Evolutionary conservation across 1,140 invertebrate species (phyloP).

Genomic region (Zeugodacus cucurbitae): DNA sequence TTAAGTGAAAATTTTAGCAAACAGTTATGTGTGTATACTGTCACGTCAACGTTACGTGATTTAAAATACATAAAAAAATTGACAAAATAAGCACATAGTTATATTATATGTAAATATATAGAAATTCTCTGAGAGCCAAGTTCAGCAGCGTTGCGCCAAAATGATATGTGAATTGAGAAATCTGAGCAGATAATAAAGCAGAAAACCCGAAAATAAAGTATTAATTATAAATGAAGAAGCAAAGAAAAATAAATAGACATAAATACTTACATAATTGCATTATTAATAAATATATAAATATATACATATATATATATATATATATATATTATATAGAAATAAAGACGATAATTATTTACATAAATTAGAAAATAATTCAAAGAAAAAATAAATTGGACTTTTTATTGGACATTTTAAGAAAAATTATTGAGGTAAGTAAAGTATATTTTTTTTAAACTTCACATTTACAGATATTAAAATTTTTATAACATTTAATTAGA

Average conservation of each 20-base stretch:
- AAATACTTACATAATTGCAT: too few species aligned
- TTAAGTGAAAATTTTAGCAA: background rate
- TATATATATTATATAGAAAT: background rate
- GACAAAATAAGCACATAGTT: background rate
- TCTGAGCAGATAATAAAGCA: background rate
- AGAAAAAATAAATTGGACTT: background rate
- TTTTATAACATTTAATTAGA: too few species aligned
- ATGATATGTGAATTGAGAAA: background rate
- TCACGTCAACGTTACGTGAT: background rate
- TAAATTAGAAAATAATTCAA: slow-evolving; percentile 17
- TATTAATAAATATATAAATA: background rate
- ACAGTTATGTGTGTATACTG: background rate
- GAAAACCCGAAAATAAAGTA: background rate
- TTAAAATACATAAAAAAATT: background rate
- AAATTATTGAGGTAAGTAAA: background rate
- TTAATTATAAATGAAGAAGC: background rate
- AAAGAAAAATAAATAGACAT: too few species aligned
- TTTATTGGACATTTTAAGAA: background rate
- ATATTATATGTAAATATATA: too few species aligned
- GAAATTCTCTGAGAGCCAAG: background rate
- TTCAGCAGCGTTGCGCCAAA: background rate
- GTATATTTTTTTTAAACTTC: too few species aligned
- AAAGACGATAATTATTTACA: slow-evolving; percentile 21
- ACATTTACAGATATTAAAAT: background rate
- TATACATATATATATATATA: background rate